phyloP scores from a whole-genome alignment of 1,140 invertebrate genomes.

The Bombus polaris region DNA sequence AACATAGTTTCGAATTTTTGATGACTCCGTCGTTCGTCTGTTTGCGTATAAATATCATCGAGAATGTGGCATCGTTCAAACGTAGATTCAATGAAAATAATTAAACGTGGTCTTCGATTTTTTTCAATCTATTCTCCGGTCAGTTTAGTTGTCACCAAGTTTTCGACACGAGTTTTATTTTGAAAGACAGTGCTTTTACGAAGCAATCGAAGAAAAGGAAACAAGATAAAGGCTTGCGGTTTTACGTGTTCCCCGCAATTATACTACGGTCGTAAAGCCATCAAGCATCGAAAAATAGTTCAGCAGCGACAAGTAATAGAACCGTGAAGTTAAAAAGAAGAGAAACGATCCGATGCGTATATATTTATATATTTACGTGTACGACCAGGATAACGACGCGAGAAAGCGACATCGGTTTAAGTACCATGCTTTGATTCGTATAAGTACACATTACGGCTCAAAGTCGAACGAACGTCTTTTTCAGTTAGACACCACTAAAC shows the following conservation, averaged over 20 bases:
- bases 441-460: too few species aligned
- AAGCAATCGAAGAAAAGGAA: not conserved
- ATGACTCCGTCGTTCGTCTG: not conserved
- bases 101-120: not conserved
- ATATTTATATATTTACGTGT: too few species aligned
- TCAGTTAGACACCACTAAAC: too few species aligned
- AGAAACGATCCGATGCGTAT: too few species aligned
- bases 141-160: too few species aligned
- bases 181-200: not conserved
- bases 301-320: too few species aligned
- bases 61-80: not conserved
- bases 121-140: not conserved
- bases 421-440: too few species aligned
- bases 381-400: too few species aligned
- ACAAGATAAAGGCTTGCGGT: conserved; percentile 25
- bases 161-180: not conserved
- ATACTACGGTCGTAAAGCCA: not conserved
- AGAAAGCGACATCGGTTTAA: too few species aligned
- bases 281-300: not conserved
- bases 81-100: not conserved
- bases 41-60: not conserved
- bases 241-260: not conserved
- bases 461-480: too few species aligned
- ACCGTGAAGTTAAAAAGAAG: too few species aligned
- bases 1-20: not conserved